Evolutionary conservation across 2,797 vertebrate species (phyloP), one percentile per base, ranked within the genome.

Genomic region (Myiotriccus ornatus): DNA sequence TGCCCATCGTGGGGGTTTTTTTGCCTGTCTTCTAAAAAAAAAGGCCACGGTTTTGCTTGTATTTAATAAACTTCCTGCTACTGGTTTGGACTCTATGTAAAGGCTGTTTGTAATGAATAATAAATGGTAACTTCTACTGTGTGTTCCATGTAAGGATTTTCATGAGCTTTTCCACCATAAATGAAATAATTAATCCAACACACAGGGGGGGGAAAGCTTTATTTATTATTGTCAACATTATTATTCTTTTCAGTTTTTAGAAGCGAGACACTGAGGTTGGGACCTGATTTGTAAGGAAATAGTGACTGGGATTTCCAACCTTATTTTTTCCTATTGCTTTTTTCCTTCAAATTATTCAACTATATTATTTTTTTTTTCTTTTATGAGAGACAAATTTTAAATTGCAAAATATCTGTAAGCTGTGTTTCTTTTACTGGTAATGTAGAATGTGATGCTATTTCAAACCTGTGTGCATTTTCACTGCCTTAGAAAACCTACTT

Each of bases 1-100:
- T 64, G 19, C 14, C 43, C 15, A 19, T 60, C 0, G 1, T 43
- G 43, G 6, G 6, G 2, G 0, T 0, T 10, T 87, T 76, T 76
- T 71, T 84, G 5, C 8, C 8, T 68, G 14, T 52, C 59, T 92
- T 63, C 67, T 93, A 55, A 30, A 20, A 50, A 55, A 30, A 20
- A 50, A 90, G 7, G 27, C 46, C 43, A 41, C 9, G 6, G 41
- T 67, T 91, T 62, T 60, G 9, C 13, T 52, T 76, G 6, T 53
- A 11, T 76, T 94, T 76, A 60, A 50, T 73, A 49, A 92, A 70
- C 21, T 71, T 75, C 39, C 15, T 76, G 69, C 70, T 25, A 4
- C 41, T 77, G 8, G 39, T 37, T 39, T 64, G 63, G 79, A 63
- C 39, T 49, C 21, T 69, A 18, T 14, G 6, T 27, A 53, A 68